A percentile compares a stretch with the other conserved stretches of the same genome.
These are phyloP conservation scores for Poicephalus meyeri DNA, from an alignment of 2,113 vertebrate genomes.

Conservation along the genomic window DNA sequence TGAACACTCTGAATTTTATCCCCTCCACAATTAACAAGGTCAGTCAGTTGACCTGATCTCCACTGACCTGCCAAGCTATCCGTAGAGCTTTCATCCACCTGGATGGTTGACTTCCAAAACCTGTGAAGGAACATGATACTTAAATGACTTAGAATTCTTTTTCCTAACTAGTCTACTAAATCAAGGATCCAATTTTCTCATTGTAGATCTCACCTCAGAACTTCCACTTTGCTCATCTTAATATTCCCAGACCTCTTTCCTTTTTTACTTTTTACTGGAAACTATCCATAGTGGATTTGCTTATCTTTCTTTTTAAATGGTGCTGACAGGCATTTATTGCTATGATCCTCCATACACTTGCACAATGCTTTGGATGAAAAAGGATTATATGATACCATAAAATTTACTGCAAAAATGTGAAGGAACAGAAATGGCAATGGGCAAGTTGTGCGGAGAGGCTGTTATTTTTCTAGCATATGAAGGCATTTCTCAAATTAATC, in stretches of 20 bases:
- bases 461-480: background rate
- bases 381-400: background rate
- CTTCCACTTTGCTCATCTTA: background rate
- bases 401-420: background rate
- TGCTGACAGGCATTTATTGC: background rate
- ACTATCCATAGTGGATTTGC: background rate
- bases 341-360: background rate
- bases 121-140: background rate
- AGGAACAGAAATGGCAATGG: background rate
- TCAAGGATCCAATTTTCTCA: background rate
- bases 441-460: background rate
- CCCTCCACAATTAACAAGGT: background rate
- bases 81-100: background rate
- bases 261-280: background rate
- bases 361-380: background rate
- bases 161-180: background rate
- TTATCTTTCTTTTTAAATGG: background rate
- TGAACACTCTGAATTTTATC: background rate
- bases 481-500: background rate
- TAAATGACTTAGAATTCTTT: background rate
- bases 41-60: background rate
- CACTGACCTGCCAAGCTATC: background rate
- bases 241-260: accelerated
- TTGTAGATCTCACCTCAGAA: background rate
- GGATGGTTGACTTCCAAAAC: background rate